A percentile compares a stretch with the other conserved stretches of the same genome.
These are phyloP conservation scores for Cydia strobilella DNA, from an alignment of 1,140 invertebrate genomes.

Conservation along the genomic window DNA sequence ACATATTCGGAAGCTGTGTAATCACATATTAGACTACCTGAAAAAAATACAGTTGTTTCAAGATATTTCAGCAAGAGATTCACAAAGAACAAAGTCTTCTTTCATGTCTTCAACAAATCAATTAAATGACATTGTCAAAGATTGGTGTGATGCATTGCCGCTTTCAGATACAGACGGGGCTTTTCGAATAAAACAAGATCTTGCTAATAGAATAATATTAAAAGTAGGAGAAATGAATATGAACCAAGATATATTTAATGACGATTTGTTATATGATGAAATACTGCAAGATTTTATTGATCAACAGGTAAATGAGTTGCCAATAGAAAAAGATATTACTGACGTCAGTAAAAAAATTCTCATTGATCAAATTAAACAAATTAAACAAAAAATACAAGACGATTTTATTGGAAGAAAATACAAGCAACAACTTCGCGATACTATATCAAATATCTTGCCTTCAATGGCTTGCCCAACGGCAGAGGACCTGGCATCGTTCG, in stretches of 20 bases:
- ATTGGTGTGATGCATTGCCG: conserved; percentile 40
- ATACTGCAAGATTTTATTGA: conserved; percentile 45
- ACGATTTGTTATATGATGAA: conserved; percentile 43
- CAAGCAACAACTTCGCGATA: conserved; percentile 45
- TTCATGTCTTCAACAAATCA: conserved; percentile 23
- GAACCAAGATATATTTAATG: conserved; percentile 43
- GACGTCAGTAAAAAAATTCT: conserved; percentile 38
- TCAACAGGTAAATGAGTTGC: conserved; percentile 39
- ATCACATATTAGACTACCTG: not conserved
- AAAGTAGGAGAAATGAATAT: conserved; percentile 45
- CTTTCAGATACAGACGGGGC: conserved; percentile 37
- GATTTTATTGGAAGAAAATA: conserved; percentile 41
- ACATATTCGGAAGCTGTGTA: not conserved
- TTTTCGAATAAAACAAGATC: conserved; percentile 40
- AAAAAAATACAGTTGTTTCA: conserved; percentile 33
- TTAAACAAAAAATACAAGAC: conserved; percentile 36
- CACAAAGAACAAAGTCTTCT: not conserved
- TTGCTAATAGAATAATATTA: conserved; percentile 41
- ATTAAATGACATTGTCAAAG: conserved; percentile 20
- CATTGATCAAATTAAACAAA: conserved; percentile 39
- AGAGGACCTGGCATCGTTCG: conserved; percentile 44
- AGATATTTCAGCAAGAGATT: conserved; percentile 29
- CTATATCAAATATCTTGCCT: conserved; percentile 47
- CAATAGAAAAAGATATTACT: conserved; percentile 36
- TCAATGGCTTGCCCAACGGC: conserved; percentile 24